Evolutionary conservation across 2,888 invertebrate genomes (phyloP).

Genomic region (Matsumyia berberina): DNA sequence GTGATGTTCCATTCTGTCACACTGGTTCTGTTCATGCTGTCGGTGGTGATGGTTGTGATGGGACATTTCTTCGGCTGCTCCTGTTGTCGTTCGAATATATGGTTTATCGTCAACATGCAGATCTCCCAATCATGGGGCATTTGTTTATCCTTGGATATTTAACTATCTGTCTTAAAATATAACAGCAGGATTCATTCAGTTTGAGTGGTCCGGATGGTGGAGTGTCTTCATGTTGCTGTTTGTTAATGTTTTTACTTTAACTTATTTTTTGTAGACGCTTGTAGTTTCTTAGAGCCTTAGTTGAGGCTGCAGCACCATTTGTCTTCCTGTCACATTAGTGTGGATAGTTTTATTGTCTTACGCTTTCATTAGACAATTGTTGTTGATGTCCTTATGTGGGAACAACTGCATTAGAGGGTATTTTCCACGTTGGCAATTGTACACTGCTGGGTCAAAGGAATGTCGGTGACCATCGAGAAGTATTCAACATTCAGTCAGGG

Average conservation of each 20-base stretch:
- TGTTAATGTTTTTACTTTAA: background rate
- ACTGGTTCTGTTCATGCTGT: constrained; percentile 15
- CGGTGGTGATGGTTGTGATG: constrained; percentile 2
- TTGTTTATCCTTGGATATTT: constrained; percentile 69
- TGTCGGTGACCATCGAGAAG: too few relatives aligned
- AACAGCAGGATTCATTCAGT: constrained; percentile 50
- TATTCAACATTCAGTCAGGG: too few relatives aligned
- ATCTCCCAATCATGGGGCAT: constrained; percentile 66
- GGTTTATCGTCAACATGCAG: constrained; percentile 63
- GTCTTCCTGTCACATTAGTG: constrained; percentile 63
- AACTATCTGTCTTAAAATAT: constrained; percentile 55
- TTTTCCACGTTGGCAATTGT: too few relatives aligned
- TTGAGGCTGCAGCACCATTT: constrained; percentile 36
- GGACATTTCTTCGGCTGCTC: constrained; percentile 29
- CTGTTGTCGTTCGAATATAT: constrained; percentile 72
- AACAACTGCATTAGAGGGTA: too few relatives aligned
- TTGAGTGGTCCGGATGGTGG: constrained; percentile 1
- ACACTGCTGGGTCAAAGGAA: too few relatives aligned
- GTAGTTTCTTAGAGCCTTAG: constrained; percentile 11
- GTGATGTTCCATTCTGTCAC: constrained; percentile 68
- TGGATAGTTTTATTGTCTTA: constrained; percentile 51
- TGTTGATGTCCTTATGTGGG: constrained; percentile 4
- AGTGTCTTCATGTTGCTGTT: constrained; percentile 16
- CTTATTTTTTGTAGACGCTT: background rate
- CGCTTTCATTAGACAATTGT: constrained; percentile 11